These are phyloP conservation scores for Hipparchia sbordonii DNA, from an alignment of 2,888 invertebrate genomes.

Conservation along the genomic window DNA sequence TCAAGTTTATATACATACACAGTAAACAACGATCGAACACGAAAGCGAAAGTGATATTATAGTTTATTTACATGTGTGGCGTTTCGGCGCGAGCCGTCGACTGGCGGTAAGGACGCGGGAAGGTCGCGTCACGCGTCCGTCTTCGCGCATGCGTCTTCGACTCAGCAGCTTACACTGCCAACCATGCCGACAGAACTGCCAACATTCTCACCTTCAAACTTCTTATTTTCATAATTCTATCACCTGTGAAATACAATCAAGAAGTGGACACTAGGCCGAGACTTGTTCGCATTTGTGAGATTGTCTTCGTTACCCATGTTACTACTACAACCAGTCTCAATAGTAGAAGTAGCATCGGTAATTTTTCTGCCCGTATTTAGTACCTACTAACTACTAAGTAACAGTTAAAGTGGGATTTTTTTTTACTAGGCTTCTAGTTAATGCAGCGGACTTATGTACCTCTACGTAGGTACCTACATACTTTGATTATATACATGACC, in stretches of 20 bases:
- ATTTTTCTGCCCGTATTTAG: too few species aligned
- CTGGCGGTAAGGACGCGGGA: slow-evolving; percentile 67
- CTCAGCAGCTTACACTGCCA: slow-evolving; percentile 55
- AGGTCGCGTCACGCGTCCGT: slow-evolving; percentile 59
- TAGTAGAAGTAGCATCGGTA: too few species aligned
- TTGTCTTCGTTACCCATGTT: too few species aligned
- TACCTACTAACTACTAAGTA: too few species aligned
- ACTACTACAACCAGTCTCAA: too few species aligned
- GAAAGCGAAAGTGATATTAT: slow-evolving; percentile 62
- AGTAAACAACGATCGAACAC: slow-evolving; percentile 43
- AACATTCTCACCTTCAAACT: slow-evolving; percentile 46
- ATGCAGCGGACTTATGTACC: too few species aligned
- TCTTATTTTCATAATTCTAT: not conserved
- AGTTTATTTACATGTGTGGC: slow-evolving; percentile 67
- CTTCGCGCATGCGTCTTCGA: slow-evolving; percentile 70
- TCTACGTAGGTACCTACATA: too few species aligned
- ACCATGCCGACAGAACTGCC: slow-evolving; percentile 42
- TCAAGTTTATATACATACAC: slow-evolving; percentile 60
- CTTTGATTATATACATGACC: too few species aligned
- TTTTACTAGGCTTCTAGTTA: too few species aligned
- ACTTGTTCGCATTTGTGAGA: too few species aligned
- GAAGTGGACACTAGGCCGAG: not conserved
- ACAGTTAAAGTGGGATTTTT: too few species aligned
- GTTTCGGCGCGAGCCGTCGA: slow-evolving; percentile 69
- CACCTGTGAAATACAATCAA: not conserved